Percentiles rank a stretch among this genome's conserved stretches.
These are phyloP conservation scores for Abramis brama DNA, from an alignment of 2,113 vertebrate genomes.

Conservation along the genomic window DNA sequence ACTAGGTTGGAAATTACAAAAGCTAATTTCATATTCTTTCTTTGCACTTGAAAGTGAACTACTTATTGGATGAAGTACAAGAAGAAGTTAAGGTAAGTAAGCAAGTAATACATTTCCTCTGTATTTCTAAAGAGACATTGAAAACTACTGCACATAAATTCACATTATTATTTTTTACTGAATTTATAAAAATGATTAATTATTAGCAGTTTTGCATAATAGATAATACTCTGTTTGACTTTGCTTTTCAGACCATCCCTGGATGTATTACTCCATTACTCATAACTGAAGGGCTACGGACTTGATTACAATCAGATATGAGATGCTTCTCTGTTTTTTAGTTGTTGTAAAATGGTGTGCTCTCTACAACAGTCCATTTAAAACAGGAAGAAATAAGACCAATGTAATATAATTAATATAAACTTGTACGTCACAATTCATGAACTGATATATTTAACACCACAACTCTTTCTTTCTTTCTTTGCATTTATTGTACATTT, in stretches of 20 bases:
- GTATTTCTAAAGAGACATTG: too few species aligned
- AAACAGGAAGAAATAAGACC: background rate
- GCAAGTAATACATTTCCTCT: background rate
- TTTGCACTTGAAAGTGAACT: background rate
- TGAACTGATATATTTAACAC: background rate
- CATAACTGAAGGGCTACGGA: background rate
- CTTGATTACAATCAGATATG: background rate
- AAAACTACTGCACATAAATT: background rate
- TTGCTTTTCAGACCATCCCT: slow-evolving; percentile 13
- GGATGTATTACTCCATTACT: background rate
- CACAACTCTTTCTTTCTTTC: slow-evolving; percentile 20
- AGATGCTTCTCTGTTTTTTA: background rate
- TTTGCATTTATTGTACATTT: slow-evolving; percentile 48
- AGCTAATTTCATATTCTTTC: background rate
- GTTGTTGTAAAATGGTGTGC: background rate
- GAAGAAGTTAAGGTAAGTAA: slow-evolving; percentile 31
- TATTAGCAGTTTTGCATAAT: background rate
- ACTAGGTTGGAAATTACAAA: background rate
- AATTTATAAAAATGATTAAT: too few species aligned
- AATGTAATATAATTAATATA: background rate
- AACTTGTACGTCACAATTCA: background rate
- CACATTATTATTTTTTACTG: background rate
- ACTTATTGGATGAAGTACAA: background rate
- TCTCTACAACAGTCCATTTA: background rate
- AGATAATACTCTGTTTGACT: background rate